A percentile compares a stretch with the other conserved stretches of the same genome.
Conservation (phyloP, 2,888 invertebrate species). For the Archips xylosteana region DNA sequence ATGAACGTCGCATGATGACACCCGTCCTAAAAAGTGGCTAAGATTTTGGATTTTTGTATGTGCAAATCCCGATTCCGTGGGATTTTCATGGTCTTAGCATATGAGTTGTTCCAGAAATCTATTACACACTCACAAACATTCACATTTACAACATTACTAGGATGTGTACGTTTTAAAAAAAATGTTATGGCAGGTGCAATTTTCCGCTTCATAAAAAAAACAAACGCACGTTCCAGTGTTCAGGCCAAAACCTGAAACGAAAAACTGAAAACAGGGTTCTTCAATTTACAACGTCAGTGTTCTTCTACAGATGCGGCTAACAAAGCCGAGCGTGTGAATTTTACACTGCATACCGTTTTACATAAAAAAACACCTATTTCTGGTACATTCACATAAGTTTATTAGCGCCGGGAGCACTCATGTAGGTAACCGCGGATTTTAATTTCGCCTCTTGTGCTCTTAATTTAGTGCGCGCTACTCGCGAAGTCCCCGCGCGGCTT, state of each 20-base stretch:
- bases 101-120: no score
- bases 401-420: conserved; percentile 61
- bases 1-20: no score
- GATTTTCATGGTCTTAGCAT: no score
- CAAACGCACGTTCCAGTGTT: neutral
- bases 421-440: conserved; percentile 71
- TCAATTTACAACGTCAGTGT: conserved; percentile 32
- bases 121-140: no score
- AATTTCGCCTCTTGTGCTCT: conserved; percentile 67
- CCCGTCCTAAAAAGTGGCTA: no score
- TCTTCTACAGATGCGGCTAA: conserved; percentile 18
- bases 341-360: conserved; percentile 25
- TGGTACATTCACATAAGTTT: conserved; percentile 60
- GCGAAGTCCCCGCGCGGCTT: conserved; percentile 44
- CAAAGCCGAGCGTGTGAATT: conserved; percentile 34
- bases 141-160: no score
- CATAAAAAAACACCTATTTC: conserved; percentile 26
- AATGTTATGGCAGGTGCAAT: neutral
- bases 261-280: conserved; percentile 23
- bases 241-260: conserved; percentile 15
- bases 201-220: neutral
- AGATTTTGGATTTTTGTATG: no score
- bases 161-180: neutral
- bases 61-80: no score
- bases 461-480: conserved; percentile 65